Evolutionary conservation across 2,888 invertebrate genomes (phyloP), one percentile per base, ranked within the genome.

Genomic region (Lepetodrilus schrolli): DNA sequence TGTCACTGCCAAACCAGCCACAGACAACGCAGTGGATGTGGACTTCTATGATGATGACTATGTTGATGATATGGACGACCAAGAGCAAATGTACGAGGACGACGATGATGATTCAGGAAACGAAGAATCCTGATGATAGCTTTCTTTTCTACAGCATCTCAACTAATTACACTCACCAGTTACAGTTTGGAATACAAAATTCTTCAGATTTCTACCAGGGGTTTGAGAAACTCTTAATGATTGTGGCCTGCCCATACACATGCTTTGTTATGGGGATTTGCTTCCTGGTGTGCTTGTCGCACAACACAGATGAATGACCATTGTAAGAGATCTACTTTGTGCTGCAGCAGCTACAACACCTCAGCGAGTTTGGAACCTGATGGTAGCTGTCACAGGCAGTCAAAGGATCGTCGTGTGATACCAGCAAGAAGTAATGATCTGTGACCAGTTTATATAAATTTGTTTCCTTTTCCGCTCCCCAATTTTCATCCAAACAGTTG

Each of bases 1-100:
- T 92, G 96, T 99, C 89, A 94, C 95, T 91, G 95, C 96, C 82
- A 96, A 85, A 92, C 95, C 96, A 43, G 81, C 83, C 66, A 79
- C 82, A 49, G 81, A 84, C 75, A 83, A 83, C 70, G 84, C 85
- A 72, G 84, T 86, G 65, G 87, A 86, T 77, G 84, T 82, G 49
- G 84, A 82, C 75, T 87, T 84, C 74, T 86, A 86, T 74, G 86
- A 86, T 75, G 85, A 86, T 76, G 85, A 85, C 76, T 83, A 86
- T 77, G 84, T 81, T 70, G 84, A 82, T 75, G 86, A 85, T 80
- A 76, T 79, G 69, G 85, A 81, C 72, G 86, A 84, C 75, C 86
- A 80, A 47, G 84, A 86, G 69, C 82, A 83, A 48, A 80, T 81
- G 80, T 84, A 84, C 78, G 80, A 80, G 48, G 86, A 84, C 68